Evolutionary conservation across 2,888 invertebrate genomes (phyloP).

Genomic region (Protodeltote pygarga): DNA sequence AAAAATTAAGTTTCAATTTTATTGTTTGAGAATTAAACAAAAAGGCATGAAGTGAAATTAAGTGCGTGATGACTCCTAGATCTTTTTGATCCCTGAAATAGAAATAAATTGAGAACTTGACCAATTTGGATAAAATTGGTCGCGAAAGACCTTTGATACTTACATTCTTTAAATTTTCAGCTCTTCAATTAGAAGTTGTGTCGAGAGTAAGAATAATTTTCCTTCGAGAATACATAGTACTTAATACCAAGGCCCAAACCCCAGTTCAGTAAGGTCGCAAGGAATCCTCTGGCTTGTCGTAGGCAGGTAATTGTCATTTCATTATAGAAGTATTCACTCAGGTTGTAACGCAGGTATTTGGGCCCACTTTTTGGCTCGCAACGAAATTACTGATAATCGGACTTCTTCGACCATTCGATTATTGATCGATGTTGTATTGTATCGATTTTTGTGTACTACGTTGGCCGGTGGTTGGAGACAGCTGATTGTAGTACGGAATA

Average conservation of each 20-base stretch:
- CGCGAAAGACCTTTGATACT: too few species aligned
- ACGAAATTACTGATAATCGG: slow-evolving; percentile 82
- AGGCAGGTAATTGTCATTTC: slow-evolving; percentile 83
- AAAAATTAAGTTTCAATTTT: too few species aligned
- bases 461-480: slow-evolving; percentile 34
- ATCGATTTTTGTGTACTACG: slow-evolving; percentile 49
- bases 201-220: slow-evolving; percentile 4
- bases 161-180: too few species aligned
- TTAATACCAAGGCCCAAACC: slow-evolving; percentile 1
- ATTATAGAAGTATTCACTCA: slow-evolving; percentile 81
- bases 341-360: slow-evolving; percentile 63
- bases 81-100: too few species aligned
- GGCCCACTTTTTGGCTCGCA: slow-evolving; percentile 71
- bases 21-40: too few species aligned
- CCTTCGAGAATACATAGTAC: slow-evolving; percentile 57
- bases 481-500: slow-evolving; percentile 33
- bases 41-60: too few species aligned
- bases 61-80: too few species aligned
- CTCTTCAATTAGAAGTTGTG: too few species aligned
- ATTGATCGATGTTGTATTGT: slow-evolving; percentile 67
- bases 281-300: slow-evolving; percentile 68
- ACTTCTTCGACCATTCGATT: slow-evolving; percentile 75
- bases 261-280: slow-evolving; percentile 52
- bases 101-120: too few species aligned
- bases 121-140: too few species aligned